A percentile compares a stretch with the other conserved stretches of the same genome.
Evolutionary conservation across 2,888 invertebrate species (phyloP).

Genomic region (Metallyticus violacea): DNA sequence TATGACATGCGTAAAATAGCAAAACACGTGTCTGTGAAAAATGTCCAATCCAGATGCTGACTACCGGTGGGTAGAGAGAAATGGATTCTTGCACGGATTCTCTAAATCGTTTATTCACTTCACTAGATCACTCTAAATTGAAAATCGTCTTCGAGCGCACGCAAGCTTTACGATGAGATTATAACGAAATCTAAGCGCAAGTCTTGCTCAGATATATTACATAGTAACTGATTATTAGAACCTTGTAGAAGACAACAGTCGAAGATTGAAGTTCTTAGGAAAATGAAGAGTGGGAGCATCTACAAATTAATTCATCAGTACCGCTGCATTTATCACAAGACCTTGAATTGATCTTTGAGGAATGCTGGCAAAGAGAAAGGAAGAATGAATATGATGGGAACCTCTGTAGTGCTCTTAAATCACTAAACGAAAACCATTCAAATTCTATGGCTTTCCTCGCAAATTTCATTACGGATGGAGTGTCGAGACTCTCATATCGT

Average conservation of each 20-base stretch:
- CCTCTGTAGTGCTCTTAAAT: background rate
- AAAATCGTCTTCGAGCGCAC: background rate
- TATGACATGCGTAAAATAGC: too few species aligned
- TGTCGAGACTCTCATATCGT: background rate
- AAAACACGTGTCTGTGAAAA: too few species aligned
- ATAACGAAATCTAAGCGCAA: background rate
- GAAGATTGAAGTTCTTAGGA: background rate
- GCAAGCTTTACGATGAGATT: background rate
- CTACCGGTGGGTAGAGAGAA: background rate
- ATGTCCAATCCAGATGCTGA: too few species aligned
- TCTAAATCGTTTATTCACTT: background rate
- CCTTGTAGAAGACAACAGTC: constrained; percentile 4
- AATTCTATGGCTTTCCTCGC: constrained; percentile 1
- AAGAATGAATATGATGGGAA: background rate
- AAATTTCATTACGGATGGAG: background rate
- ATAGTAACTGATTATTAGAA: background rate
- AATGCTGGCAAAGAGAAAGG: background rate
- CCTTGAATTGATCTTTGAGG: constrained; percentile 21
- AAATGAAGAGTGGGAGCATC: constrained; percentile 8
- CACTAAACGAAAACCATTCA: constrained; percentile 13
- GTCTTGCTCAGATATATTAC: background rate
- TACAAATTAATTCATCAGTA: constrained; percentile 26
- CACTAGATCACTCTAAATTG: background rate
- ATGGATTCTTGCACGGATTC: background rate
- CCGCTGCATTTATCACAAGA: constrained; percentile 19